phyloP scores from a whole-genome alignment of 2,113 vertebrate genomes.

The Dasypus novemcinctus region DNA sequence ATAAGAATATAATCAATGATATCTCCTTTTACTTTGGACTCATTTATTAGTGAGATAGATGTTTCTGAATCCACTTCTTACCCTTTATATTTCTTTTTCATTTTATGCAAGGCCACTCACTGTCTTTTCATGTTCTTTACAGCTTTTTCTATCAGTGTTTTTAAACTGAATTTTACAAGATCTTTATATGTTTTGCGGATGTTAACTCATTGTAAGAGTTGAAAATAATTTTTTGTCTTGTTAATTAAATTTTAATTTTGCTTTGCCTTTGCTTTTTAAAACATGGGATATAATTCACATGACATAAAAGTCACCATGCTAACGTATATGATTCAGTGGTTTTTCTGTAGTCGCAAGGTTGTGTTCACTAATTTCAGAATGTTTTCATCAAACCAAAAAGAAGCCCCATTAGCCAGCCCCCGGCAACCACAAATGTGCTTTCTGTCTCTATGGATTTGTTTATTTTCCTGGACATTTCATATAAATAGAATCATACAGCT shows the following conservation, averaged over 20 bases:
- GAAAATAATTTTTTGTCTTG: background rate
- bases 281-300: background rate
- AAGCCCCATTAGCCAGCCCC: background rate
- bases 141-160: background rate
- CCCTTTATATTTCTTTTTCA: background rate
- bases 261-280: background rate
- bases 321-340: background rate
- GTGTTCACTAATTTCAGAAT: background rate
- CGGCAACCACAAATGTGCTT: too few relatives aligned
- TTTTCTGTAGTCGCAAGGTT: background rate
- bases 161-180: background rate
- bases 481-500: background rate
- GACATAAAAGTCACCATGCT: background rate
- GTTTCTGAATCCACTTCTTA: background rate
- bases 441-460: background rate
- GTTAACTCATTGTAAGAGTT: background rate
- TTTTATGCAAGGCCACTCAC: background rate
- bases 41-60: background rate
- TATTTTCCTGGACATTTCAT: background rate
- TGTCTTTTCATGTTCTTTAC: background rate
- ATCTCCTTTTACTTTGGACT: background rate
- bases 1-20: background rate
- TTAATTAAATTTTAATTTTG: background rate
- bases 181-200: background rate
- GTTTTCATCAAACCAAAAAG: background rate